Percentiles rank a stretch among this genome's conserved stretches.
These are phyloP conservation scores for Aphidius ervi DNA, from an alignment of 1,140 invertebrate genomes.

Conservation along the genomic window DNA sequence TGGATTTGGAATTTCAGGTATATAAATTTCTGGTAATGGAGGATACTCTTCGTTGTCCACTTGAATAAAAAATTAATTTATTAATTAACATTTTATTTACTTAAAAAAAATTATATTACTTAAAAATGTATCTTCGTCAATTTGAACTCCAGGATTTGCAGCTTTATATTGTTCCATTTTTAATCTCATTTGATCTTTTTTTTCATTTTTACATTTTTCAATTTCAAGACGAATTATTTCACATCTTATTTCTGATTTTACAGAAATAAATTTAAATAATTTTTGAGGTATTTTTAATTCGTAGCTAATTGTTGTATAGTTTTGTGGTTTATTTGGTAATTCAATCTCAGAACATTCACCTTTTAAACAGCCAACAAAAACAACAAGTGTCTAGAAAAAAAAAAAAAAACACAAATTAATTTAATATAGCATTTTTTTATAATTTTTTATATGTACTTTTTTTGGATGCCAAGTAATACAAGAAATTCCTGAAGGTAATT, in stretches of 20 bases:
- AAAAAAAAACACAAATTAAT: background rate
- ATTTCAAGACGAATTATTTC: conserved; percentile 45
- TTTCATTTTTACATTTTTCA: conserved; percentile 52
- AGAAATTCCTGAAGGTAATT: conserved; percentile 57
- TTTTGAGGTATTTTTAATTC: conserved; percentile 47
- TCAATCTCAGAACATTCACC: conserved; percentile 56
- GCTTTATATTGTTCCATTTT: conserved; percentile 54
- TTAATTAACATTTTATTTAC: conserved; percentile 31
- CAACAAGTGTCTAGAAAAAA: conserved; percentile 37
- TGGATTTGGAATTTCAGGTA: conserved; percentile 56
- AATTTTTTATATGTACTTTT: conserved; percentile 31
- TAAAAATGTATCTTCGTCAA: conserved; percentile 58
- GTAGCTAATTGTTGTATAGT: conserved; percentile 45
- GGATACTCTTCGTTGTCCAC: conserved; percentile 55
- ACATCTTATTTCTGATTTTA: conserved; percentile 58
- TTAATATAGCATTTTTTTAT: background rate
- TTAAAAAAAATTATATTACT: conserved; percentile 47
- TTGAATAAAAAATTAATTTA: conserved; percentile 28
- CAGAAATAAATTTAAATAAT: conserved; percentile 55
- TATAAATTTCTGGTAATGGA: conserved; percentile 55
- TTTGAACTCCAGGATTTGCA: conserved; percentile 57
- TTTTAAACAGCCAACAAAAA: conserved; percentile 54
- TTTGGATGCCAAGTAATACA: conserved; percentile 64
- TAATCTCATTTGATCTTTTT: conserved; percentile 52
- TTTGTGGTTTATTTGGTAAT: conserved; percentile 47